These are phyloP conservation scores for Cephus runcator DNA, from an alignment of 2,888 invertebrate genomes.

Conservation along the genomic window DNA sequence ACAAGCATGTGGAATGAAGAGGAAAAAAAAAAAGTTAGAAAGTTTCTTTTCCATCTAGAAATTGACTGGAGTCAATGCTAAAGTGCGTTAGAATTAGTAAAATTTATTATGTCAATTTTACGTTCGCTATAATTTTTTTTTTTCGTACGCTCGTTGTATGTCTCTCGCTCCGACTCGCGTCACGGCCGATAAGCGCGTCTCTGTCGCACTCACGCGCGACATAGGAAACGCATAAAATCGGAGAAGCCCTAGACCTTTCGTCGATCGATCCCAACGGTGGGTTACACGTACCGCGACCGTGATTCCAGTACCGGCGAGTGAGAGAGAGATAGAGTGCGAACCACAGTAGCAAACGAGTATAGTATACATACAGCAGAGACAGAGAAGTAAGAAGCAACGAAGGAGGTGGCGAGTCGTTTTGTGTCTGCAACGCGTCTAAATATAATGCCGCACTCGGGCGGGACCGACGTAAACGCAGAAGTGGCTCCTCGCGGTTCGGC, in stretches of 20 bases:
- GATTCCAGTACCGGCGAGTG: slow-evolving; percentile 2
- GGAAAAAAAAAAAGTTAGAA: background rate
- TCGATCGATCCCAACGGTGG: background rate
- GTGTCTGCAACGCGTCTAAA: slow-evolving; percentile 59
- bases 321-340: slow-evolving; percentile 7
- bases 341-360: background rate
- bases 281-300: background rate
- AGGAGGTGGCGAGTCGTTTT: slow-evolving; percentile 56
- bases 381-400: background rate
- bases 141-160: background rate
- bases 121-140: background rate
- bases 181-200: background rate
- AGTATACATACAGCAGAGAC: background rate
- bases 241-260: background rate
- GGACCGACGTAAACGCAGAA: background rate
- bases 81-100: background rate
- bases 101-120: background rate
- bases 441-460: slow-evolving; percentile 27
- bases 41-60: background rate
- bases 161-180: slow-evolving; percentile 9
- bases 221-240: background rate
- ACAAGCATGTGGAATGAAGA: background rate
- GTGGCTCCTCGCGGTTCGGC: background rate
- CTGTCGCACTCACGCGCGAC: background rate
- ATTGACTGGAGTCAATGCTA: background rate